Evolutionary conservation across 2,797 vertebrate genomes (phyloP).

Genomic region (Thalassophryne amazonica): DNA sequence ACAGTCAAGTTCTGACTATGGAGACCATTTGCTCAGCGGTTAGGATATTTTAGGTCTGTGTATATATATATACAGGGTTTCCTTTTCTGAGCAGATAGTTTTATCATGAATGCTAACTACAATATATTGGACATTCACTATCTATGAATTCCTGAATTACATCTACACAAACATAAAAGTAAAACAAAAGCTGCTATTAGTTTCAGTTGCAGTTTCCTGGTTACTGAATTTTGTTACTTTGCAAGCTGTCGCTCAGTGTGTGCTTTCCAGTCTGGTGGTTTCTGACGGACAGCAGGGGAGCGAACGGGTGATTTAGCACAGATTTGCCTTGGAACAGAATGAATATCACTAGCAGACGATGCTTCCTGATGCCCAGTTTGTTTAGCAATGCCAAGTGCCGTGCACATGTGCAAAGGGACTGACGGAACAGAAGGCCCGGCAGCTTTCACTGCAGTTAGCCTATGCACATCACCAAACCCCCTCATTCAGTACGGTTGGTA

Average conservation of each 20-base stretch:
- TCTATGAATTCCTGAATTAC: not conserved
- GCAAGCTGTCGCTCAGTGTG: slow-evolving; percentile 52
- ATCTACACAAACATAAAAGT: slow-evolving; percentile 4
- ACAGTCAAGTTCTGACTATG: slow-evolving; percentile 68
- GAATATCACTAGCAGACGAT: slow-evolving; percentile 66
- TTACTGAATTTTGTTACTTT: slow-evolving; percentile 55
- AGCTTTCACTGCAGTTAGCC: slow-evolving; percentile 43
- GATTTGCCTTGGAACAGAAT: slow-evolving; percentile 64
- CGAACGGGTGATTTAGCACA: slow-evolving; percentile 65
- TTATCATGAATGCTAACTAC: slow-evolving; percentile 39
- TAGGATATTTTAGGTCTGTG: slow-evolving; percentile 61
- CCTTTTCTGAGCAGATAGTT: slow-evolving; percentile 49
- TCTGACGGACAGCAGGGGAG: slow-evolving; percentile 60
- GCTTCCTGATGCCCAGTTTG: slow-evolving; percentile 67
- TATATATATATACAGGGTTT: slow-evolving; percentile 46
- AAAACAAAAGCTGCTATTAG: slow-evolving; percentile 13
- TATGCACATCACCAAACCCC: slow-evolving; percentile 10
- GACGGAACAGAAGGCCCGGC: slow-evolving; percentile 70
- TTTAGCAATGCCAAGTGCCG: slow-evolving; percentile 55
- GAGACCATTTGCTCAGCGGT: slow-evolving; percentile 71
- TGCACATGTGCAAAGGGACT: slow-evolving; percentile 64
- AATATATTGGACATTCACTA: slow-evolving; percentile 8
- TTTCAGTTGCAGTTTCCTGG: slow-evolving; percentile 19
- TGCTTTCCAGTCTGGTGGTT: slow-evolving; percentile 66
- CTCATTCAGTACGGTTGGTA: slow-evolving; percentile 28